These are phyloP conservation scores for Hydroisotoma schaefferi DNA, from an alignment of 2,888 invertebrate genomes.

Conservation along the genomic window DNA sequence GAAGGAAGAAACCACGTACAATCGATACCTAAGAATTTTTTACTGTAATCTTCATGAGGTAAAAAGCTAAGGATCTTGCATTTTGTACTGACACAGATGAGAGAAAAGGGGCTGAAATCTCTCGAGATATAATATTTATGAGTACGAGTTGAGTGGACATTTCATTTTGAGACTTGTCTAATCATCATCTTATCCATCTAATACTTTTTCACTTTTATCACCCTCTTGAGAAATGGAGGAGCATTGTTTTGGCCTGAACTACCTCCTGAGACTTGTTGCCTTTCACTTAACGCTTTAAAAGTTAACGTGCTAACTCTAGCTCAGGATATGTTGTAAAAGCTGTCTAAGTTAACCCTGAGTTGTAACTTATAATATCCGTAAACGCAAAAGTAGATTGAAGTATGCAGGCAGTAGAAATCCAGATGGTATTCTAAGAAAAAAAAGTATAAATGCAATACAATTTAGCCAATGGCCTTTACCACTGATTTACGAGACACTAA, in stretches of 20 bases:
- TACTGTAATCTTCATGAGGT: neutral
- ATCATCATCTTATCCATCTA: conserved; percentile 48
- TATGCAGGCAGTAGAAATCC: too few relatives aligned
- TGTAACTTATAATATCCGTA: too few relatives aligned
- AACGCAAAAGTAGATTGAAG: too few relatives aligned
- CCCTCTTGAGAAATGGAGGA: conserved; percentile 39
- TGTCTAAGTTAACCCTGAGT: too few relatives aligned
- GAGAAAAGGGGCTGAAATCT: conserved; percentile 17
- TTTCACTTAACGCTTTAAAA: conserved; percentile 49
- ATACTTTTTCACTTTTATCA: conserved; percentile 49
- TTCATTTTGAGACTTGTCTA: conserved; percentile 49
- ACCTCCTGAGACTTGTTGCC: conserved; percentile 49
- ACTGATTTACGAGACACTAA: conserved; percentile 50
- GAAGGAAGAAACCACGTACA: too few relatives aligned
- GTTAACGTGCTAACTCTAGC: neutral
- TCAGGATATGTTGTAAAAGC: too few relatives aligned
- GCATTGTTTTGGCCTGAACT: conserved; percentile 33
- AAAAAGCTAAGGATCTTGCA: too few relatives aligned
- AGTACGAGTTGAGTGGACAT: conserved; percentile 45
- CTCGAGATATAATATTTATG: conserved; percentile 33
- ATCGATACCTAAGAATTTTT: too few relatives aligned
- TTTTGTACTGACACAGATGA: too few relatives aligned
- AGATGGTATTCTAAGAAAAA: too few relatives aligned
- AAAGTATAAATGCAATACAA: neutral
- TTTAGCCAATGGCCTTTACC: conserved; percentile 28